Base-by-base conservation (phyloP, 2,113 vertebrate genomes). In the Balaeniceps rex region DNA sequence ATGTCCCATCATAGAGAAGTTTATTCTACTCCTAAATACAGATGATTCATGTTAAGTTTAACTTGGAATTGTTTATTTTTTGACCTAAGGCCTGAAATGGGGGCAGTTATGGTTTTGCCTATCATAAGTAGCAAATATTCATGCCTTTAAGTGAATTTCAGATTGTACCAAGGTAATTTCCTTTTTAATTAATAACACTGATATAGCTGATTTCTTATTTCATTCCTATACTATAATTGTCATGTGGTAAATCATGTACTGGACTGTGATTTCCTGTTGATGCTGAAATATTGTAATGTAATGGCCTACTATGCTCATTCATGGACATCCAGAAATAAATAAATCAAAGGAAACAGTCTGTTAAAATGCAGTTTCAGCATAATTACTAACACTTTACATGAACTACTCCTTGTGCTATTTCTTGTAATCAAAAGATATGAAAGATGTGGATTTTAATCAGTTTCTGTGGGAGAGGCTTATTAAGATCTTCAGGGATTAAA, bases 401-500 rank as follows among this genome's bases (percentile, higher is more conserved):
- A 93, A 66, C 51, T 85, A 54, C 14, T 64, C 60, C 42, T 68
- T 51, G 54, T 79, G 66, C 49, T 94, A 13, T 94, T 90, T 95
- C 60, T 68, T 91, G 24, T 82, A 72, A 85, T 82, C 64, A 86
- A 77, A 92, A 93, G 80, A 92, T 88, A 87, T 46, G 60, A 83
- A 89, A 87, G 63, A 87, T 90, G 74, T 60, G 85, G 87, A 61
- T 94, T 94, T 97, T 87, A 97, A 87, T 97, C 79, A 1, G 68
- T 82, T 97, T 94, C 93, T 78, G 34, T 83, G 71, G 89, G 79
- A 90, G 60, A 96, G 15, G 49, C 64, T 93, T 96, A 92, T 94
- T 97, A 88, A 90, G 69, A 74, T 90, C 82, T 79, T 77, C 31
- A 76, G 89, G 80, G 90, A 95, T 96, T 95, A 89, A 93, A 95